phyloP scores from a whole-genome alignment of 37 sponge, comb jelly and placozoan species.

The Ephydatia muelleri region DNA sequence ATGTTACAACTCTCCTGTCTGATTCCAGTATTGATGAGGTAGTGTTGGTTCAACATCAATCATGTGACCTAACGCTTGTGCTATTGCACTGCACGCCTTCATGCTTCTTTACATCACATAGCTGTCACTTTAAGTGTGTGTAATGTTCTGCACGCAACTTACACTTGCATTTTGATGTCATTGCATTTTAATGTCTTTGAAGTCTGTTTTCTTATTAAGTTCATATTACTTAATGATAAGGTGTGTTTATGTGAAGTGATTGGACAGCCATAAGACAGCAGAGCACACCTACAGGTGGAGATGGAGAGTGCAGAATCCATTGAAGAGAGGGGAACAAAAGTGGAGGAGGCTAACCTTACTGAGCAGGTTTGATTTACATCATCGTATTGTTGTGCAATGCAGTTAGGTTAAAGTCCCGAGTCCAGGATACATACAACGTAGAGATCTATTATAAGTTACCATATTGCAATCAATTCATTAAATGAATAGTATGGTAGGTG shows the following conservation, averaged over 20 bases:
- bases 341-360: conserved; percentile 8
- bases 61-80: background rate
- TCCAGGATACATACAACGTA: background rate
- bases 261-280: too few species aligned
- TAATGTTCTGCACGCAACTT: too few species aligned
- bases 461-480: background rate
- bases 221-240: too few species aligned
- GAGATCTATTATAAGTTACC: background rate
- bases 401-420: background rate
- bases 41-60: background rate
- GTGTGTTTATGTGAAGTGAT: too few species aligned
- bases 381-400: background rate
- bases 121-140: too few species aligned
- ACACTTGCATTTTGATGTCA: too few species aligned
- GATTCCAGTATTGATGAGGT: conserved; percentile 82
- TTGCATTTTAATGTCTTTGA: too few species aligned
- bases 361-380: conserved; percentile 32
- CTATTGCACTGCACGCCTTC: too few species aligned
- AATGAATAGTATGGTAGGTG: too few species aligned
- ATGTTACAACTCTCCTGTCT: conserved; percentile 58
- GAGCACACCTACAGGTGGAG: conserved; percentile 41
- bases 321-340: background rate
- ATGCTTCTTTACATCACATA: too few species aligned
- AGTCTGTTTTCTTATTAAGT: too few species aligned
- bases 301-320: conserved; percentile 56